Base-by-base conservation (phyloP, 2,888 invertebrate genomes). In the Eudasyphora cyanicolor region DNA sequence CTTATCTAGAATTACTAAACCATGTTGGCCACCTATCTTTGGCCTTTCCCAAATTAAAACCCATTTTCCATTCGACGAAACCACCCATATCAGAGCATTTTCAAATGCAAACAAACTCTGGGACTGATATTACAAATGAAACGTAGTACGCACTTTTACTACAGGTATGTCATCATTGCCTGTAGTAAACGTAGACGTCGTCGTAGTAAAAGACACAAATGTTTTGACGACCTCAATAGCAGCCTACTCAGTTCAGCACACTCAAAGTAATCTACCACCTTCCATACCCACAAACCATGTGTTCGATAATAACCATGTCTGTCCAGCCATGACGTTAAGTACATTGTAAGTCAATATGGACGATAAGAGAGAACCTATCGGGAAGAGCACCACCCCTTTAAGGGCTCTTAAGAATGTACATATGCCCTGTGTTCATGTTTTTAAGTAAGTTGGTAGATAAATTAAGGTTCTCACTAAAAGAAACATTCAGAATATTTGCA, bases 21-120 rank as follows among this genome's bases (percentile, higher is more conserved):
- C 45, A 17, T 69, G 64, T 60, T 54, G 69, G 21, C 27, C 27
- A 76, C 32, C 24, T 76, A 42, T 70, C 45, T 45, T n/a, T 45
- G 45, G 45, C 45, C 45, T 45, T 45, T 45, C 45, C 45, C 1
- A 14, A 45, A 45, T n/a, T n/a, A n/a, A n/a, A 45, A n/a, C 45
- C 32, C n/a, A n/a, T 32, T 32, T n/a, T n/a, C n/a, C n/a, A n/a
- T 32, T 32, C n/a, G 45, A 12, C 45, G n/a, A 45, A 45, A 45
- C 5, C 45, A 45, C n/a, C n/a, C n/a, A n/a, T 45, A 45, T 45
- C 45, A 45, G 45, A 4, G n/a, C 32, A 32, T 6, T 45, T 45
- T n/a, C n/a, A n/a, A 45, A 45, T n/a, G n/a, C 45, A 45, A 45
- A 45, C 45, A 45, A 45, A 45, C n/a, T n/a, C n/a, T n/a, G n/a